These are phyloP conservation scores for Passerina amoena DNA, from an alignment of 2,113 vertebrate genomes.

Conservation along the genomic window DNA sequence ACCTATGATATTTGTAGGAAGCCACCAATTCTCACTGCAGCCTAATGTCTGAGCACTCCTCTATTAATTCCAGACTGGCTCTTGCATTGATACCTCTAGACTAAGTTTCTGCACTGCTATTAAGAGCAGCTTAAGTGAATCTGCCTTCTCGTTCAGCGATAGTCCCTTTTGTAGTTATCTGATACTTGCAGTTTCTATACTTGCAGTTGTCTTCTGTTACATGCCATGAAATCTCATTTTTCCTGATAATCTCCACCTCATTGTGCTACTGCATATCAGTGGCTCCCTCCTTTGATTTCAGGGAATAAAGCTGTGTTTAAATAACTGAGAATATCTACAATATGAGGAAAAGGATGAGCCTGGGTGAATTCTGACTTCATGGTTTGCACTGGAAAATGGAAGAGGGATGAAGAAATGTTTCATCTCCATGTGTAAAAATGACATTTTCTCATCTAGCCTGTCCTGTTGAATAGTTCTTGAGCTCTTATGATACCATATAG, in stretches of 20 bases:
- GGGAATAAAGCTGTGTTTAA: neutral
- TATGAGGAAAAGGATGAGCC: neutral
- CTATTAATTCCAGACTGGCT: neutral
- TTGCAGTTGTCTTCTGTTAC: neutral
- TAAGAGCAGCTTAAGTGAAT: neutral
- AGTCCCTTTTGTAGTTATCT: neutral
- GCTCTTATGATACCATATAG: neutral
- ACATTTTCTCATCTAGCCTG: neutral
- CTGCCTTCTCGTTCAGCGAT: neutral
- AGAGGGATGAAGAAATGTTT: neutral
- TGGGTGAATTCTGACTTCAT: neutral
- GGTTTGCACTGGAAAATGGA: neutral
- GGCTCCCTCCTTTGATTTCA: neutral
- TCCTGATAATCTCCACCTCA: neutral
- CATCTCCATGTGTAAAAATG: neutral
- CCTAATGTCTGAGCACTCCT: neutral
- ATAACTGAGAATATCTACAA: neutral
- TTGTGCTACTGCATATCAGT: neutral
- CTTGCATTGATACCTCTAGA: neutral
- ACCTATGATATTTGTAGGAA: neutral
- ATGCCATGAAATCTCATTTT: neutral
- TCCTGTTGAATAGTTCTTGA: neutral
- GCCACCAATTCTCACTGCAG: neutral
- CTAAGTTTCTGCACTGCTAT: neutral
- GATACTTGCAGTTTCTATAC: neutral